phyloP scores from a whole-genome alignment of 2,888 invertebrate genomes.

The Lobophora halterata region DNA sequence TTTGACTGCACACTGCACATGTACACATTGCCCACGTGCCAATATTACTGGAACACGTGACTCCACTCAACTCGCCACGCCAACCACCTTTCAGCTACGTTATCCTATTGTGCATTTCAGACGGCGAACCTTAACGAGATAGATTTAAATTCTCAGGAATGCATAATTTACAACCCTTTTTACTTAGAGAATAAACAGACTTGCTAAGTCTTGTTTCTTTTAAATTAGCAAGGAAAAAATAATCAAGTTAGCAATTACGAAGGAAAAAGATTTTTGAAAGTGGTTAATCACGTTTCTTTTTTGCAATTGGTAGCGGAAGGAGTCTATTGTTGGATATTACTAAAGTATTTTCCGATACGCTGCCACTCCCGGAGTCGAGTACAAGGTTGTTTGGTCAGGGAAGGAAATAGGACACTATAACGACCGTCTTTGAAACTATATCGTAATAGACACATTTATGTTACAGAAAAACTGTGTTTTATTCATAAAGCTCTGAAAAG shows the following conservation, averaged over 20 bases:
- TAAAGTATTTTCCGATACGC: constrained; percentile 17
- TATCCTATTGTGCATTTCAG: constrained; percentile 11
- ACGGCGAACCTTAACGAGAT: constrained; percentile 26
- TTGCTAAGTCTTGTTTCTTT: constrained; percentile 39
- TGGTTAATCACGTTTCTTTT: constrained; percentile 14
- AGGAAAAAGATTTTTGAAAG: constrained; percentile 5
- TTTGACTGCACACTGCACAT: constrained; percentile 53
- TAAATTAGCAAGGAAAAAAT: constrained; percentile 32
- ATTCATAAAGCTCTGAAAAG: too few species aligned
- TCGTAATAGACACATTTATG: too few species aligned
- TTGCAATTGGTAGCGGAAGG: constrained; percentile 7
- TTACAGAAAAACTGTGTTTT: too few species aligned
- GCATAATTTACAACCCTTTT: constrained; percentile 46
- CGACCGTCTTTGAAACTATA: too few species aligned
- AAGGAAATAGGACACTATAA: too few species aligned
- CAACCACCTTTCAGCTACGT: constrained; percentile 3
- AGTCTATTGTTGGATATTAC: constrained; percentile 17
- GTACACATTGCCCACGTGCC: too few species aligned
- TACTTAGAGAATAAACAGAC: constrained; percentile 41
- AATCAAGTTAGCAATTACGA: constrained; percentile 13
- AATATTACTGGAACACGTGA: constrained; percentile 37
- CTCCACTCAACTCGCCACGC: constrained; percentile 3
- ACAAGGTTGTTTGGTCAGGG: constrained; percentile 11
- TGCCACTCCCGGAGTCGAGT: constrained; percentile 1
- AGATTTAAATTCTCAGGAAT: constrained; percentile 32